Percentiles rank a stretch among this genome's conserved stretches.
Evolutionary conservation across 2,888 invertebrate species (phyloP).

Genomic region (Euplexia lucipara): DNA sequence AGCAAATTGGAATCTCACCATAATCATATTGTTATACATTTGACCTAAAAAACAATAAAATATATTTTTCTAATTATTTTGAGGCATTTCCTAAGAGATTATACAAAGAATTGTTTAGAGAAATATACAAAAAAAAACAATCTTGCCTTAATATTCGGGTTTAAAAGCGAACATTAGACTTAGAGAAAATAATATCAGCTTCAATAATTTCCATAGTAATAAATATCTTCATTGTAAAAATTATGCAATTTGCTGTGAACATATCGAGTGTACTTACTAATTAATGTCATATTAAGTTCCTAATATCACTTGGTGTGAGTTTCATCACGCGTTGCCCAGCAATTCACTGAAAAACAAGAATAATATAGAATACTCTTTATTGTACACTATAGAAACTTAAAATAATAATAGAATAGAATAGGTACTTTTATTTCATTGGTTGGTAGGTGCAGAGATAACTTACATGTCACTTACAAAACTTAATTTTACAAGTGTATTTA

Average conservation of each 20-base stretch:
- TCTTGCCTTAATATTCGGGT: no score
- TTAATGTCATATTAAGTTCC: conserved; percentile 68
- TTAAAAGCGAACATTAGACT: not conserved
- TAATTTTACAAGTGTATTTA: no score
- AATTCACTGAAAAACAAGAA: conserved; percentile 83
- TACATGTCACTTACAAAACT: no score
- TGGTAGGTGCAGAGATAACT: no score
- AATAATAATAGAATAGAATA: no score
- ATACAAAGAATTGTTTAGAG: not conserved
- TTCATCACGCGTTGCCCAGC: conserved; percentile 86
- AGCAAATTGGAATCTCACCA: conserved; percentile 24
- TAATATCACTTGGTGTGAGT: conserved; percentile 83
- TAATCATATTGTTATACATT: conserved; percentile 14
- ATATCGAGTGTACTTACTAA: conserved; percentile 34
- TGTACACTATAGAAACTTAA: no score
- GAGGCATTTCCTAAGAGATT: not conserved
- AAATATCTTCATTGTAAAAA: no score
- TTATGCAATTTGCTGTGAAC: conserved; percentile 24
- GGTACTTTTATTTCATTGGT: no score
- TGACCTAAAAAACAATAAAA: conserved; percentile 8
- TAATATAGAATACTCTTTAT: no score
- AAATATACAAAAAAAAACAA: not conserved
- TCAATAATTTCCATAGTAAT: conserved; percentile 3
- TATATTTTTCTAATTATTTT: conserved; percentile 27
- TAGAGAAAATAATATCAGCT: not conserved